Conservation (phyloP, 2,797 vertebrate genomes). For the Gallinago nigripennis region DNA sequence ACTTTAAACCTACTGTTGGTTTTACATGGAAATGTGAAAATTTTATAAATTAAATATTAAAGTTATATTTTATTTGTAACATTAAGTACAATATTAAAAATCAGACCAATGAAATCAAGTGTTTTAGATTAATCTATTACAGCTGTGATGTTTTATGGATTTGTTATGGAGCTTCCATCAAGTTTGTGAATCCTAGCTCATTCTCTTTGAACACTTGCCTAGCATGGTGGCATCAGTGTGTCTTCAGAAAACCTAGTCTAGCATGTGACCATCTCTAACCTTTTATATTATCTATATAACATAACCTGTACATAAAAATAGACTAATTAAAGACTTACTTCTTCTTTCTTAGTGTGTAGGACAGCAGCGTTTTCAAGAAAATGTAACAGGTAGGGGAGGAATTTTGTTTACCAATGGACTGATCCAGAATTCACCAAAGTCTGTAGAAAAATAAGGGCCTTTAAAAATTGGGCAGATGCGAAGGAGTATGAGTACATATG, state of each 20-base stretch:
- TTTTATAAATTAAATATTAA: slow-evolving; percentile 25
- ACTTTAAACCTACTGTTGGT: slow-evolving; percentile 21
- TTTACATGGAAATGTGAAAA: slow-evolving; percentile 38
- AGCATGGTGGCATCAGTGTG: background rate
- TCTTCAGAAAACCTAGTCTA: background rate
- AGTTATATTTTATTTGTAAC: slow-evolving; percentile 41
- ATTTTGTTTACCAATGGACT: background rate
- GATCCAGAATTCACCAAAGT: background rate
- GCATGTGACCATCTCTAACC: background rate
- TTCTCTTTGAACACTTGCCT: background rate
- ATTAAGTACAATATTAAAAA: slow-evolving; percentile 36
- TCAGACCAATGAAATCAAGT: background rate
- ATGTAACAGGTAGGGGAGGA: background rate
- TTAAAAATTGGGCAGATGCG: background rate
- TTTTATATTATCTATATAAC: background rate
- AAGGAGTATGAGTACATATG: background rate
- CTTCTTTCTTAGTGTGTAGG: background rate
- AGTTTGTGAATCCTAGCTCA: background rate
- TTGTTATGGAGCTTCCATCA: background rate
- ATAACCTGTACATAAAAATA: background rate
- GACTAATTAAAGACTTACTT: background rate
- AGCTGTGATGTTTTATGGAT: background rate
- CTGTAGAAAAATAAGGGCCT: background rate
- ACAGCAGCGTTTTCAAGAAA: background rate
- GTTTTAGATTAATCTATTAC: background rate